Base-by-base conservation (phyloP, 2,797 vertebrate species). In the Sylvilagus floridanus region DNA sequence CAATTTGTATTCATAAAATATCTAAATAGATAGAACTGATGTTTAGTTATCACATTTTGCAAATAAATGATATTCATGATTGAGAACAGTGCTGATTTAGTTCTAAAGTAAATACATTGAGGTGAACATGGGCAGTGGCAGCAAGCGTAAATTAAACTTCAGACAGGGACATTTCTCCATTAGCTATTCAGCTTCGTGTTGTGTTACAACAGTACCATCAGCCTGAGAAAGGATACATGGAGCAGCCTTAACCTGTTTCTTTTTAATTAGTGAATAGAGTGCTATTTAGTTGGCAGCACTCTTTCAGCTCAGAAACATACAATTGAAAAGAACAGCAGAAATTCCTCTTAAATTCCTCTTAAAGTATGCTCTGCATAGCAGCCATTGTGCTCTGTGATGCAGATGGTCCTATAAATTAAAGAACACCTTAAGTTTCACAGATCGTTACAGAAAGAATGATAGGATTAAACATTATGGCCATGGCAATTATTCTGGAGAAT, bases 81-180 rank as follows among this genome's bases (percentile, higher is more conserved):
- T 79, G 77, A 50, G 28, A 22, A 71, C 35, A 81, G n/a, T 71
- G 47, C 7, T 22, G 52, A 72, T 28, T 42, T 84, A 37, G 8
- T 47, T 88, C 54, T 89, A 81, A 95, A 92, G 83, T 89, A 19
- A 77, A 73, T 21, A 79, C 14, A 37, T 2, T 16, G 14, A 84
- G 52, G 68, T 72, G 71, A 83, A 42, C 62, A 14, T 17, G 52
- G 52, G 30, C 13, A n/a, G 57, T 79, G n/a, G 7, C 22, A 62
- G 42, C 4, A 94, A 68, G 16, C 50, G 5, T 7, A n/a, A 22
- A 30, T 3, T 12, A 10, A 72, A 65, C 2, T 30, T 26, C 30
- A 77, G 17, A 28, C 13, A 30, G 42, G 11, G 14, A 16, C 1
- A 32, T 24, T 50, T 84, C 9, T 62, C 32, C 5, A 32, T 28